These are phyloP conservation scores for Melolontha melolontha DNA, from an alignment of 2,888 invertebrate species.

Conservation along the genomic window DNA sequence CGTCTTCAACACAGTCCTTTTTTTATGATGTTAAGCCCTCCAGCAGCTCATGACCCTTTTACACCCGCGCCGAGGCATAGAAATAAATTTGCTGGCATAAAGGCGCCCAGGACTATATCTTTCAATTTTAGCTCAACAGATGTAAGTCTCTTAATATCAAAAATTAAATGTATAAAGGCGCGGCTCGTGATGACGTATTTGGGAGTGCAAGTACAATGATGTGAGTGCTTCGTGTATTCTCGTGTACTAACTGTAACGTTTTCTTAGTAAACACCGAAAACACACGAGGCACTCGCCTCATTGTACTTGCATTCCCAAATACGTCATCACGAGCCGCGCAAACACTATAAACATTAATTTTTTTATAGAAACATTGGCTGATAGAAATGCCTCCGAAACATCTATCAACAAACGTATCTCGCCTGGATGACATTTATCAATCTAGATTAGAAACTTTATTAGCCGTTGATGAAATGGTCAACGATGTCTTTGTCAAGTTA, in stretches of 20 bases:
- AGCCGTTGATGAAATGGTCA: slow-evolving; percentile 89
- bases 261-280: no score
- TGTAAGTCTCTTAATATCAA: slow-evolving; percentile 55
- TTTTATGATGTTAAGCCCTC: slow-evolving; percentile 88
- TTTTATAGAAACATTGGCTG: slow-evolving; percentile 86
- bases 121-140: slow-evolving; percentile 70
- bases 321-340: no score
- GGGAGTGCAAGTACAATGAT: no score
- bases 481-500: slow-evolving; percentile 71
- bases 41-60: slow-evolving; percentile 90
- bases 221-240: no score
- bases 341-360: not conserved
- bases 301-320: no score
- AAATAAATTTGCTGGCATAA: slow-evolving; percentile 70
- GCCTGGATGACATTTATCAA: slow-evolving; percentile 78
- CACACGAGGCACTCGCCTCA: no score
- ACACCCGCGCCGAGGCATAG: slow-evolving; percentile 82
- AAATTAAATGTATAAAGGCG: slow-evolving; percentile 1
- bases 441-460: slow-evolving; percentile 84
- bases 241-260: no score
- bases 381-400: slow-evolving; percentile 76
- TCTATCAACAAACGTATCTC: slow-evolving; percentile 72
- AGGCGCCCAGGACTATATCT: slow-evolving; percentile 76
- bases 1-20: slow-evolving; percentile 70
- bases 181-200: no score